phyloP scores from a whole-genome alignment of 2,797 vertebrate species.

The Eleutherodactylus coqui region DNA sequence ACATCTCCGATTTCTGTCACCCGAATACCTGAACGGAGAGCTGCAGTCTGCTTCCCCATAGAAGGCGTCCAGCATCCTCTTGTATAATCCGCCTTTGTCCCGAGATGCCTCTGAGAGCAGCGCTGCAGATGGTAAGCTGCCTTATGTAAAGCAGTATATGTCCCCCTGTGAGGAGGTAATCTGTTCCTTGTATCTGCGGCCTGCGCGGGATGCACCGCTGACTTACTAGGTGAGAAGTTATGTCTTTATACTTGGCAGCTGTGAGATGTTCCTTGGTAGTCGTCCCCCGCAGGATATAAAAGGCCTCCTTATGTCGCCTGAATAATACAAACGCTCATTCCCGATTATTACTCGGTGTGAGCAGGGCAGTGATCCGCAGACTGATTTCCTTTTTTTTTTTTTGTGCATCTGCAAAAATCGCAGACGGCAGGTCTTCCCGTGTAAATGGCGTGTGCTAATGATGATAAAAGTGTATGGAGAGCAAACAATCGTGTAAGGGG shows the following conservation, averaged over 20 bases:
- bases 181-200: background rate
- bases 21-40: too few relatives aligned
- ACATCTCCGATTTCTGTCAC: too few relatives aligned
- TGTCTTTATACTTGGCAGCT: background rate
- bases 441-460: too few relatives aligned
- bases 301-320: background rate
- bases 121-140: constrained; percentile 22
- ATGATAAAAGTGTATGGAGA: too few relatives aligned
- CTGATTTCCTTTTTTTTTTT: too few relatives aligned
- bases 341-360: too few relatives aligned
- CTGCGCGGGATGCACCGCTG: background rate
- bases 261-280: background rate
- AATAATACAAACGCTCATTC: too few relatives aligned
- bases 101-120: background rate
- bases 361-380: too few relatives aligned
- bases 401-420: too few relatives aligned
- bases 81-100: background rate
- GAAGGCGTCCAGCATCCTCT: background rate
- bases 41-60: background rate
- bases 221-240: background rate
- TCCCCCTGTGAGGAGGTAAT: constrained; percentile 27
- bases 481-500: too few relatives aligned
- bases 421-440: too few relatives aligned
- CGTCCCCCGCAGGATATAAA: background rate
- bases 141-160: constrained; percentile 36